Evolutionary conservation across 2,888 invertebrate species (phyloP).

Genomic region (Athripsodes cinereus): DNA sequence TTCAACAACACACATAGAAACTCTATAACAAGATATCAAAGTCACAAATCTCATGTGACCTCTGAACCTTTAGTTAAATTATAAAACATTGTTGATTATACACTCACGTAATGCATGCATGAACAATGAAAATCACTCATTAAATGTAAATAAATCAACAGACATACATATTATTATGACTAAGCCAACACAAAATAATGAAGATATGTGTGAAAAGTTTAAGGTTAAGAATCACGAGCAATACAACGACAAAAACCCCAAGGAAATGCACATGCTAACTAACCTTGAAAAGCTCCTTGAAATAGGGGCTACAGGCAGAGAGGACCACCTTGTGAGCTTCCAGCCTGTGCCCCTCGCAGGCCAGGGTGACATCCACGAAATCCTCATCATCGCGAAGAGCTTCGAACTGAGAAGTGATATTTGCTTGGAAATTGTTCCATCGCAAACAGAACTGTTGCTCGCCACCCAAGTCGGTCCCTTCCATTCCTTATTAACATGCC

Average conservation of each 20-base stretch:
- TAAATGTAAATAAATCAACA: too few species aligned
- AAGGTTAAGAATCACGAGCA: slow-evolving; percentile 2
- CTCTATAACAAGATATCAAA: slow-evolving; percentile 1
- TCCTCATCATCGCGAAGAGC: slow-evolving; percentile 78
- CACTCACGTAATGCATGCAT: not conserved
- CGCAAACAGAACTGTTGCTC: slow-evolving; percentile 85
- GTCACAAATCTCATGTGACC: slow-evolving; percentile 1
- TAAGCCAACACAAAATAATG: too few species aligned
- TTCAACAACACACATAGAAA: not conserved
- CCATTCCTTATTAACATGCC: slow-evolving; percentile 56
- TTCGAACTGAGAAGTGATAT: slow-evolving; percentile 82
- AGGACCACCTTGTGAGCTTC: slow-evolving; percentile 82
- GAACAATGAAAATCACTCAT: too few species aligned
- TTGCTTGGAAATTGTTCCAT: slow-evolving; percentile 87
- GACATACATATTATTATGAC: too few species aligned
- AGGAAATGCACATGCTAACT: not conserved
- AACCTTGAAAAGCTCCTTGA: slow-evolving; percentile 80
- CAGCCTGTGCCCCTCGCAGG: slow-evolving; percentile 76
- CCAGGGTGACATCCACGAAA: slow-evolving; percentile 83
- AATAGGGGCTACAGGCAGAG: slow-evolving; percentile 82
- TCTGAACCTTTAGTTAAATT: not conserved
- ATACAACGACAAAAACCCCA: not conserved
- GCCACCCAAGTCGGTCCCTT: slow-evolving; percentile 56
- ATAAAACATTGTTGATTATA: not conserved
- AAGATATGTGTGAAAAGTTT: too few species aligned